Base-by-base conservation (phyloP, 37 sponge, comb jelly and placozoan genomes). In the Eunapius fragilis region DNA sequence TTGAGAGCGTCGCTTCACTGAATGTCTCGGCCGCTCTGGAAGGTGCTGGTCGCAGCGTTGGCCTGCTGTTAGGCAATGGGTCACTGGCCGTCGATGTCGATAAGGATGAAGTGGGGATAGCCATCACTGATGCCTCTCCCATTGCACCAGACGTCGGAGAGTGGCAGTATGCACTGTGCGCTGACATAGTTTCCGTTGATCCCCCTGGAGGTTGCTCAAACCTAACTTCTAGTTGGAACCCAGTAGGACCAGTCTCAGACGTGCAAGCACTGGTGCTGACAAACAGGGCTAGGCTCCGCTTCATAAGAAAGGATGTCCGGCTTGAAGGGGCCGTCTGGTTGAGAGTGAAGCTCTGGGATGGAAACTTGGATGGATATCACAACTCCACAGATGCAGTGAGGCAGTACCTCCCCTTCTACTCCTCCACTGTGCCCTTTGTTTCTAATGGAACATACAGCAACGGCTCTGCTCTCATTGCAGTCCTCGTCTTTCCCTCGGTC, bases 321-420 rank as follows among this genome's bases (percentile, higher is more conserved):
- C 58, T 96, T 19, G 93, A 93, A 26, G 96, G 94, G 30, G 89
- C 92, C 7, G 90, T 87, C 0, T 96, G 96, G 96, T 0, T 96
- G 74, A 82, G 85, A 25, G 88, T 76, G 19, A 93, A 91, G 37
- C 47, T 89, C 25, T 96, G 96, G 96, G 96, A 96, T 85, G 96
- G 96, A 35, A 90, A 87, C 33, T 12, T 30, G 27, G 94, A 91
- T 82, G 96, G 90, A 5, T 89, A 78, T 70, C 71, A 85, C n/a
- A 92, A 92, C 31, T 31, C 82, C 28, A 31, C 26, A 0, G 76
- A 83, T 49, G 67, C 86, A 14, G 92, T 91, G n/a, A n/a, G 72
- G 1, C 31, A 14, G 19, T 47, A 32, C 3, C 0, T 6, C 0
- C 90, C 90, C n/a, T 70, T 45, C 31, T 75, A 38, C 41, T 27